These are phyloP conservation scores for Pristionchus exspectatus DNA, from an alignment of 2,888 invertebrate species.

Conservation along the genomic window DNA sequence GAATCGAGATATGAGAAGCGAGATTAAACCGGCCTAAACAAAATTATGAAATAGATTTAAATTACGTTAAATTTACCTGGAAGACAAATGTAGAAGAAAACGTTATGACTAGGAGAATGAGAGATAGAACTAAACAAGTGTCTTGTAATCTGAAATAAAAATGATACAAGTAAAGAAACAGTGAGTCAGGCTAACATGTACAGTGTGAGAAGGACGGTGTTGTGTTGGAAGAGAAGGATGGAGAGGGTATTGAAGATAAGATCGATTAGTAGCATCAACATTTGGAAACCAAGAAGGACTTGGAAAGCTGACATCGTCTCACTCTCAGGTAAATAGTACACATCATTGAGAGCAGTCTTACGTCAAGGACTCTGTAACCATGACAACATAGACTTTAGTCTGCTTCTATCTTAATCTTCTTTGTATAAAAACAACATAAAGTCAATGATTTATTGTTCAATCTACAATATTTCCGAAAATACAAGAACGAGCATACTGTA, in stretches of 20 bases:
- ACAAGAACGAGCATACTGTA: neutral
- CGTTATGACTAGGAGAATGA: constrained; percentile 88
- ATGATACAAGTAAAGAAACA: constrained; percentile 8
- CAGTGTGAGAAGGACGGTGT: constrained; percentile 85
- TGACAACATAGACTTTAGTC: neutral
- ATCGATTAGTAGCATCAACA: constrained; percentile 86
- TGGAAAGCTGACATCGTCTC: constrained; percentile 80
- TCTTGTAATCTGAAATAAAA: constrained; percentile 88
- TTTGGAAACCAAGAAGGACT: constrained; percentile 85
- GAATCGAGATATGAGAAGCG: constrained; percentile 89
- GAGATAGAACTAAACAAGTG: constrained; percentile 88
- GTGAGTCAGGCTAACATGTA: constrained; percentile 84
- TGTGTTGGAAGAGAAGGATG: constrained; percentile 85
- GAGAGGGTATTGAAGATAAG: constrained; percentile 87
- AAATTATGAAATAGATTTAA: neutral
- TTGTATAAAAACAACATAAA: neutral
- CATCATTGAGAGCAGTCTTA: neutral
- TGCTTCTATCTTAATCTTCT: neutral
- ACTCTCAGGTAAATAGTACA: neutral
- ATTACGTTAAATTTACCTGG: constrained; percentile 64
- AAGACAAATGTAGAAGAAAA: constrained; percentile 95
- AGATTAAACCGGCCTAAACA: constrained; percentile 88
- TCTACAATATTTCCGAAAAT: neutral
- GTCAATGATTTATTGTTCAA: neutral
- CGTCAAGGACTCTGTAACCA: neutral